Evolutionary conservation across 30 jellyfish, hydroid and myxozoan species (phyloP).

Genomic region (Aurelia coerulea): DNA sequence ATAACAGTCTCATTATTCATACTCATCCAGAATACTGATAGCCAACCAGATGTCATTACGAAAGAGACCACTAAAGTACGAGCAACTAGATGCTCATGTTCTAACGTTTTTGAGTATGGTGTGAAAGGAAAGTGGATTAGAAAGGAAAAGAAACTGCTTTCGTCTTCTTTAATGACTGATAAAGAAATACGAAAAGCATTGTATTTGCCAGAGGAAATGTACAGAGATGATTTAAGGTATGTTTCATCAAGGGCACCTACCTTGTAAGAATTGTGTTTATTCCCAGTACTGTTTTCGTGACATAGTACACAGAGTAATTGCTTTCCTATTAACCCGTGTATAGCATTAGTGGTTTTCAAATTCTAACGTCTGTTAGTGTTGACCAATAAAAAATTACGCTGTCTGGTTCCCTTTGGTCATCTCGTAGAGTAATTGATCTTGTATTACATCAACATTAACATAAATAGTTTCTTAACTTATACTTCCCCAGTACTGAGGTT

Average conservation of each 20-base stretch:
- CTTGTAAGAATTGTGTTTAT: no score
- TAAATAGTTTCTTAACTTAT: no score
- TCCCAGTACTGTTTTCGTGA: no score
- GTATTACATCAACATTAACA: no score
- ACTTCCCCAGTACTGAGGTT: no score
- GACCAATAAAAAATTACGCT: no score
- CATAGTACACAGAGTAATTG: no score
- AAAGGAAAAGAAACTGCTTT: background rate
- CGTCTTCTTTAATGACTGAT: background rate
- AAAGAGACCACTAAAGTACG: background rate
- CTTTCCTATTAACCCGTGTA: no score
- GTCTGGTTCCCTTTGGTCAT: no score
- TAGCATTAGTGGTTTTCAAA: no score
- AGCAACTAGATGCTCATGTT: slow-evolving; percentile 4
- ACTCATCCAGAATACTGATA: background rate
- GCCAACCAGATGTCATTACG: background rate
- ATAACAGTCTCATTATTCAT: background rate
- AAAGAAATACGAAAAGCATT: slow-evolving; percentile 19
- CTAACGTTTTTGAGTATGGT: slow-evolving; percentile 27
- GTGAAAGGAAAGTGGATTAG: slow-evolving; percentile 39
- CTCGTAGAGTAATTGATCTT: no score
- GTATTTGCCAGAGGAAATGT: slow-evolving; percentile 17
- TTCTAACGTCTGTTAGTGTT: no score
- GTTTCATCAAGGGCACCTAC: background rate
- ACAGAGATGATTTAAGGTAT: slow-evolving; percentile 52